Evolutionary conservation across 2,888 invertebrate species (phyloP).

Genomic region (Chromoteleia sp.): DNA sequence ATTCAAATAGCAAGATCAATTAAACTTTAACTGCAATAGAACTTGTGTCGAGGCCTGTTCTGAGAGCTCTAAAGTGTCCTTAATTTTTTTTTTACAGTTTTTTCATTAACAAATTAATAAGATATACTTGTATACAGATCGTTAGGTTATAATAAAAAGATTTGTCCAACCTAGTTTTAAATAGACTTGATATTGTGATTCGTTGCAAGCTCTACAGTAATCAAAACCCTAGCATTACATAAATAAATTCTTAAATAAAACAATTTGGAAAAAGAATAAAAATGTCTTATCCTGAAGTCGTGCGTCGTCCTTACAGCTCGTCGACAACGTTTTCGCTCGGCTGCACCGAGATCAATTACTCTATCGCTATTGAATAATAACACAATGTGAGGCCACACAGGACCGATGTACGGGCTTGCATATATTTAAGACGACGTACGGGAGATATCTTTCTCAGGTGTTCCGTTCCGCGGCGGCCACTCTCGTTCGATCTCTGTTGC

Average conservation of each 20-base stretch:
- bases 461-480: constrained; percentile 67
- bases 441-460: constrained; percentile 69
- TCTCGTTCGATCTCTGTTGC: constrained; percentile 68
- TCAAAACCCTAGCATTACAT: not conserved
- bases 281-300: constrained; percentile 26
- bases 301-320: constrained; percentile 5
- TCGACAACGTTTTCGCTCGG: constrained; percentile 67
- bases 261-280: not conserved
- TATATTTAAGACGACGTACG: constrained; percentile 70
- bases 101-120: too few relatives aligned
- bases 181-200: too few relatives aligned
- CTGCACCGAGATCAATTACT: constrained; percentile 78
- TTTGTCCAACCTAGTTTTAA: too few relatives aligned
- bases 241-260: not conserved
- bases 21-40: not conserved
- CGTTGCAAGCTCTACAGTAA: not conserved
- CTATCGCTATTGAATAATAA: constrained; percentile 81
- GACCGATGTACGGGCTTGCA: constrained; percentile 68
- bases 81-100: too few relatives aligned
- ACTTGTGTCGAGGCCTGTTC: too few relatives aligned
- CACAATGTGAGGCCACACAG: constrained; percentile 75
- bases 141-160: too few relatives aligned
- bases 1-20: not conserved
- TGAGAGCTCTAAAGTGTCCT: too few relatives aligned
- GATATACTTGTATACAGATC: too few relatives aligned